Evolutionary conservation across 1,140 invertebrate species (phyloP).

Genomic region (Pseudomyrmex dendroicus): DNA sequence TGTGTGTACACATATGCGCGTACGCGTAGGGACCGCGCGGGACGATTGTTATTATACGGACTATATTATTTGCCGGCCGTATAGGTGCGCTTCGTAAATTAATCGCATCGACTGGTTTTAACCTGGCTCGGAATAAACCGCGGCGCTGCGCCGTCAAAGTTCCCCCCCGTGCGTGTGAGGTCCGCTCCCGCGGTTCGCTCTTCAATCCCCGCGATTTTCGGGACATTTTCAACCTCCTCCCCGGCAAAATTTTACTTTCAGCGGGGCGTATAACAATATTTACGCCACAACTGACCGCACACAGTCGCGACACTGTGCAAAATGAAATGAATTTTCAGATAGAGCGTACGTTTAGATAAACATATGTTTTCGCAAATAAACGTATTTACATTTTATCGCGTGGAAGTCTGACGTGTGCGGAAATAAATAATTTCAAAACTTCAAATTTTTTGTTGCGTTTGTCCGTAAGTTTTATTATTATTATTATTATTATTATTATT

Average conservation of each 20-base stretch:
- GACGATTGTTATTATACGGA: conserved; percentile 53
- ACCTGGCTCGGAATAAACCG: conserved; percentile 27
- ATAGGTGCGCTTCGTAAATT: conserved; percentile 11
- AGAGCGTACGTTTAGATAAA: no score
- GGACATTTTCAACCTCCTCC: neutral
- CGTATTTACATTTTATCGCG: no score
- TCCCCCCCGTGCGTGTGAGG: no score
- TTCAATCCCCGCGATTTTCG: neutral
- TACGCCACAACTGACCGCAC: no score
- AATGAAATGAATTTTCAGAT: neutral
- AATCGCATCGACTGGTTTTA: conserved; percentile 37
- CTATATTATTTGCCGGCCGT: conserved; percentile 47
- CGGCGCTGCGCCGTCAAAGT: neutral
- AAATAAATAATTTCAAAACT: no score
- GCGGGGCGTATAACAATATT: neutral
- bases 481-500: neutral
- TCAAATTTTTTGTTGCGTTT: no score
- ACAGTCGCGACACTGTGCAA: neutral
- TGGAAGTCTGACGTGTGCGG: no score
- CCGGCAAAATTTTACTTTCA: conserved; percentile 16
- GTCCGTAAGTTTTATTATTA: neutral
- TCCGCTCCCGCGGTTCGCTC: neutral
- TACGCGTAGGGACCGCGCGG: neutral
- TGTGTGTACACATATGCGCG: conserved; percentile 7
- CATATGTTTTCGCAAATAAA: no score